phyloP scores from a whole-genome alignment of 2,113 vertebrate genomes.

The Brienomyrus brachyistius region DNA sequence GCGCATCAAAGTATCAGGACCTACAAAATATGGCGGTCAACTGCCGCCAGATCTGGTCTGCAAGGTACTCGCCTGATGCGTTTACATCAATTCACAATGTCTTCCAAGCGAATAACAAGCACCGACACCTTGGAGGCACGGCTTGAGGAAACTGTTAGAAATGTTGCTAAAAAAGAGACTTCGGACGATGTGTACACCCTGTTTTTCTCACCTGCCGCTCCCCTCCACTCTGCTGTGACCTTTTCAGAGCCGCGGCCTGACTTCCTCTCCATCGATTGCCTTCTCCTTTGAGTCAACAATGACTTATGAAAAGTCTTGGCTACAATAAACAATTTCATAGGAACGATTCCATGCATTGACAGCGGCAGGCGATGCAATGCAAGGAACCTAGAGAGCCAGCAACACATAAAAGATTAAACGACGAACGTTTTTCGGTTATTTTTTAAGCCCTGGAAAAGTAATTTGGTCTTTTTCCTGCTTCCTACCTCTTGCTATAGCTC shows the following conservation, averaged over 20 bases:
- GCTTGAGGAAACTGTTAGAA: not conserved
- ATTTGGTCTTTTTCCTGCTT: not conserved
- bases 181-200: not conserved
- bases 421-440: not conserved
- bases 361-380: not conserved
- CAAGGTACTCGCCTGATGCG: not conserved
- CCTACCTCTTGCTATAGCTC: not conserved
- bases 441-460: not conserved
- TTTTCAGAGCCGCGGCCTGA: not conserved
- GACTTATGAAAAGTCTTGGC: slow-evolving; percentile 13
- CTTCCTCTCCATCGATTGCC: not conserved
- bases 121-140: not conserved
- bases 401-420: not conserved
- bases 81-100: not conserved
- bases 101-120: not conserved
- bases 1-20: not conserved
- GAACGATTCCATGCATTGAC: not conserved
- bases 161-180: not conserved
- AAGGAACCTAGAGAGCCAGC: not conserved
- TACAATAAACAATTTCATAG: slow-evolving; percentile 6
- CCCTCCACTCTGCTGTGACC: not conserved
- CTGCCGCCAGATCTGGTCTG: not conserved
- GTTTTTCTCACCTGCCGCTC: not conserved
- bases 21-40: not conserved
- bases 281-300: not conserved